Base-by-base conservation (phyloP, 2,113 vertebrate species). In the Seriola dumerili region DNA sequence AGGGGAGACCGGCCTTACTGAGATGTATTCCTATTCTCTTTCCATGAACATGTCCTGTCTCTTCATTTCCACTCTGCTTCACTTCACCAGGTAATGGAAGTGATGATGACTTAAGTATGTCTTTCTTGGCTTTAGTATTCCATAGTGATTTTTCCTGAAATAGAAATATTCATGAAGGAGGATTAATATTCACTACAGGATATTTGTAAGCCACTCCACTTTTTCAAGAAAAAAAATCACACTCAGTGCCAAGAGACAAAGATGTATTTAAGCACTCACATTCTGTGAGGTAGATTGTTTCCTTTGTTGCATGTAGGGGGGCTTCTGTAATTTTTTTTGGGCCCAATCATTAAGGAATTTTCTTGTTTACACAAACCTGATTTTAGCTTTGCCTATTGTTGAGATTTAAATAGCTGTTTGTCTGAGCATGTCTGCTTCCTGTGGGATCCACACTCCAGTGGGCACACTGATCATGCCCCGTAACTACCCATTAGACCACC, bases 381-480 rank as follows among this genome's bases (percentile, higher is more conserved):
- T 88, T 83, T 29, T 76, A 62, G 69, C 67, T 62, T 50, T 0
- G 66, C 82, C 76, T 88, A 36, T 84, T 84, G 79, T 73, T 9
- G 29, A 71, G 81, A 67, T 83, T 85, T 83, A 86, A 91, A 81
- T 78, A 76, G 76, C 61, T 87, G 80, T 80, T 88, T 80, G 87
- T 90, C 83, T 85, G 81, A 83, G 83, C 81, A 73, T 19, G 81
- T 88, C 86, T 90, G 70, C 63, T 46, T 89, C 87, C 81, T 86
- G 65, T 70, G 83, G 79, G 85, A 83, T 80, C 75, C 78, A 72
- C 76, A 83, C 91, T 88, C 61, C 78, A 85, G 61, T 79, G 80
- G 52, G 16, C 71, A 84, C 70, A 76, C 38, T 78, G 70, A 91
- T 86, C 76, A 44, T 72, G 46, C 61, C 64, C 66, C 64, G 67